Base-by-base conservation (phyloP, 2,113 vertebrate species). In the Silurus asotus region DNA sequence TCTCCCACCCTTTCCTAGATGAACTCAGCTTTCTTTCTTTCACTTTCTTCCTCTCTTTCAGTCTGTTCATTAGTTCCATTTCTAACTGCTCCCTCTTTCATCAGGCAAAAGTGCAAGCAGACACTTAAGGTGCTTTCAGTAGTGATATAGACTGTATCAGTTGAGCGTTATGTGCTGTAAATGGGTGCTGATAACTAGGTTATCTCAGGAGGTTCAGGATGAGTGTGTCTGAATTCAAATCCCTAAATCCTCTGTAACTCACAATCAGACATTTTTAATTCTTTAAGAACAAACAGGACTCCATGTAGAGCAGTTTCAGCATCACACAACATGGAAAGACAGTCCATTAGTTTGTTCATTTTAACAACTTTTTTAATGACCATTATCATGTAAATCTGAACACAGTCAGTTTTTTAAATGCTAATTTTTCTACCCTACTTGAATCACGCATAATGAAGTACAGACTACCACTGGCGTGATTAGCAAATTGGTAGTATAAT, bases 1-100 rank as follows among this genome's bases (percentile, higher is more conserved):
- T 93, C 90, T 94, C 89, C 67, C 84, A 51, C 53, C 87, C 56
- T 88, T 88, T 69, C 89, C 87, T 59, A 88, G 87, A 87, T 90
- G 76, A 90, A 83, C 77, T 19, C 15, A 48, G 5, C 37, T 13
- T 37, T 61, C 25, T 69, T 10, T 56, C 61, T 45, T n/a, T 37
- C 88, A 56, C 69, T 67, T 45, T 83, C 8, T 86, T 56, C 14
- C 51, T 48, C 28, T 51, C 10, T 70, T 56, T 81, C 37, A 37
- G 3, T 76, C 6, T 79, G n/a, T 62, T 59, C 58, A 74, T 53
- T 10, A 14, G 37, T 75, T 69, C 76, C 37, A 25, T 84, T 74
- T 77, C 25, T 37, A 82, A 37, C 8, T 81, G 28, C n/a, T 51
- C 15, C n/a, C 37, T 25, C 25, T 58, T 82, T 81, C 45, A 51